Base-by-base conservation (phyloP, 2,888 invertebrate species). In the Acronicta leporina region DNA sequence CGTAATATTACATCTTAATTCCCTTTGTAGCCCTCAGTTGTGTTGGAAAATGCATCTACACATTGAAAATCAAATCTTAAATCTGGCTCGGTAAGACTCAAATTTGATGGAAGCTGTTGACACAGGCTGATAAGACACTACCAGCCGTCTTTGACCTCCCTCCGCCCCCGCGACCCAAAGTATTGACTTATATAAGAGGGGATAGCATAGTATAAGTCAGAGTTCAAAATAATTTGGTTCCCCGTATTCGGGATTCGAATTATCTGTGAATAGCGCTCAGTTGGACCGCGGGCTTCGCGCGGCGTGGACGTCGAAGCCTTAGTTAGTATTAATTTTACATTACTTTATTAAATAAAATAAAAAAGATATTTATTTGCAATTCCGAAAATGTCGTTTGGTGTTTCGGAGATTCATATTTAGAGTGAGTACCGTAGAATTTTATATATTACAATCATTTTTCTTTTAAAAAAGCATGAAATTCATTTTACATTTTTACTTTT, bases 141-240 rank as follows among this genome's bases (percentile, higher is more conserved):
- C 91, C 85, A 88, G 56, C 63, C 8, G 53, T 40, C 10, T 2
- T 35, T 67, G 90, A 85, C 5, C 87, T 76, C 4, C 84, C 77
- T 40, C 78, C 25, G 69, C 82, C 81, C 80, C 65, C 64, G 51
- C 56, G 40, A 27, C 49, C 58, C 67, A 67, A 75, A 72, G 71
- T 79, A 82, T 69, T 62, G 69, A 52, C 63, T 60, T 69, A 83
- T 80, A 84, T 78, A 86, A 87, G 86, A 84, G 82, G 75, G 71
- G 63, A 60, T 59, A 66, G 46, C 75, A 76, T 43, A 47, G 63
- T 82, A 74, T 77, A 80, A 80, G 75, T 78, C 79, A 82, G 67
- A 80, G 91, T 61, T 88, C 91, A 85, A 79, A 64, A 48, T 63
- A 69, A 60, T 61, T 64, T 90, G 90, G 90, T 57, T 65, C 69